Base-by-base conservation (phyloP, 2,113 vertebrate genomes). In the Solea senegalensis region DNA sequence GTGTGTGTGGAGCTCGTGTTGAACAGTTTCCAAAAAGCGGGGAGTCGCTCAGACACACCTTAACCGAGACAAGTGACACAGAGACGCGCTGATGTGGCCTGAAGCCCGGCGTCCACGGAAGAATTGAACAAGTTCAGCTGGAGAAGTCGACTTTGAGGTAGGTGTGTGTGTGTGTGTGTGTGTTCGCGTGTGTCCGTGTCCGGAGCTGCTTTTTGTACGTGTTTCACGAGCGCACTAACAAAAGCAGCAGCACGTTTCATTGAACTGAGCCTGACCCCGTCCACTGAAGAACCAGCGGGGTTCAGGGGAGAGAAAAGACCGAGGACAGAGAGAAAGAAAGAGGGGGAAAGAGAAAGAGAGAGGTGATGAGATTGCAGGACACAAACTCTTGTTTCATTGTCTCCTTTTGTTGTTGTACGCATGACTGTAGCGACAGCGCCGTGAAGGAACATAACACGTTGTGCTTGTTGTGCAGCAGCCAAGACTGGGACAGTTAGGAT, bases 71-170 rank as follows among this genome's bases (percentile, higher is more conserved):
- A 91, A 89, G 86, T 89, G 86, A 63, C 27, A 69, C 34, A 72
- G 70, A 69, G 70, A 77, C 71, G 74, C 74, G 46, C 89, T 8
- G 48, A 78, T 88, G 88, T 58, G 78, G 56, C 46, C 67, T 41
- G 48, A 72, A 80, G 86, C 88, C 86, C 83, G 83, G 65, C 76
- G 13, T 62, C 80, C 76, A 51, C 7, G 12, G 14, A 87, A 85
- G 77, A 72, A 76, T 66, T 82, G 26, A 86, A 74, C 75, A 82
- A 78, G 43, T 76, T 71, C 65, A 89, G 68, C 80, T 67, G 78
- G 72, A 82, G 65, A 90, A 91, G 90, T 89, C 77, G 84, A 89
- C 85, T 91, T 84, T 80, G 68, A 91, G 92, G 92, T 93, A 91
- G 64, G 92, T 85, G 75, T 77, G 69, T 46, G 34, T 65, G 63